Evolutionary conservation across 2,888 invertebrate genomes (phyloP).

Genomic region (Philonicus albiceps): DNA sequence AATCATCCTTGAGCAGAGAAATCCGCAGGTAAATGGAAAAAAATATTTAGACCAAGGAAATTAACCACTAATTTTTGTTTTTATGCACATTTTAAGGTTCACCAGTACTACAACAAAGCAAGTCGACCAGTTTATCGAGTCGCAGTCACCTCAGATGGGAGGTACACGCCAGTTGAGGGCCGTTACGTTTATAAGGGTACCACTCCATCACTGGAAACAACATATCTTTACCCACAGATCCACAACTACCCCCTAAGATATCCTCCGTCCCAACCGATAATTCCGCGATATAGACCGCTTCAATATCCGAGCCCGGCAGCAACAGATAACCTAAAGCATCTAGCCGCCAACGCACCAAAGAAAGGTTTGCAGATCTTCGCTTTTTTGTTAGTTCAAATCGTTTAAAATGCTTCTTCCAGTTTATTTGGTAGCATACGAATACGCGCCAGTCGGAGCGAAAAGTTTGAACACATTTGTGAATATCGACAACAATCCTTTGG

Average conservation of each 20-base stretch:
- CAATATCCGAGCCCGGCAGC: slow-evolving; percentile 57
- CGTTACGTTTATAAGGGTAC: slow-evolving; percentile 59
- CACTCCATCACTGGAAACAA: slow-evolving; percentile 67
- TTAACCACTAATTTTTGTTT: neutral
- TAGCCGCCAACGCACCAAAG: neutral
- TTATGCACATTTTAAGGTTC: slow-evolving; percentile 54
- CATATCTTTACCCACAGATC: slow-evolving; percentile 66
- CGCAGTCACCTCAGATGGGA: slow-evolving; percentile 65
- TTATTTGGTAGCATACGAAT: slow-evolving; percentile 42
- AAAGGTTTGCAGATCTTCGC: neutral
- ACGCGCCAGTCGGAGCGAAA: neutral
- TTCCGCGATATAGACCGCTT: slow-evolving; percentile 57
- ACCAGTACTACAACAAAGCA: slow-evolving; percentile 58
- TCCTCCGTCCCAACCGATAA: slow-evolving; percentile 51
- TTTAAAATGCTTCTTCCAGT: neutral
- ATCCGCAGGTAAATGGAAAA: slow-evolving; percentile 57
- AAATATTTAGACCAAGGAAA: neutral
- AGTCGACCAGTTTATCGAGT: slow-evolving; percentile 62
- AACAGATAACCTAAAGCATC: slow-evolving; percentile 48
- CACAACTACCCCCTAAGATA: slow-evolving; percentile 55
- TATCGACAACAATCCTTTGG: slow-evolving; percentile 12
- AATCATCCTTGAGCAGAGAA: slow-evolving; percentile 65
- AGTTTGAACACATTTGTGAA: slow-evolving; percentile 4
- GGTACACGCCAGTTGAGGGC: slow-evolving; percentile 66
- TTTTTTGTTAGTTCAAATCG: neutral